These are phyloP conservation scores for Magallana ariakensis DNA, from an alignment of 1,140 invertebrate species.

Conservation along the genomic window DNA sequence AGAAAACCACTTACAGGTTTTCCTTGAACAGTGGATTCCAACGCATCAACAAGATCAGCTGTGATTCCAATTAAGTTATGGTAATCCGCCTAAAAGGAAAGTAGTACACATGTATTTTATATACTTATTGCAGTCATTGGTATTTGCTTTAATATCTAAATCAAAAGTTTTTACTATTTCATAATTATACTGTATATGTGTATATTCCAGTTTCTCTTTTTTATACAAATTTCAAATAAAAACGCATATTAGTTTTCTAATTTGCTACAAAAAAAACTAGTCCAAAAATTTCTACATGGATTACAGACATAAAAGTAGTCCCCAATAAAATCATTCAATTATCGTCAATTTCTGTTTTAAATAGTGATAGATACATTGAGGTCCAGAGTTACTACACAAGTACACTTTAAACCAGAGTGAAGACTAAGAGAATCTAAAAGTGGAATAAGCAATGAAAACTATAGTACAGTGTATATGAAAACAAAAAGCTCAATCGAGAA, in stretches of 20 bases:
- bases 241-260: not conserved
- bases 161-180: not conserved
- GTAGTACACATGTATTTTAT: not conserved
- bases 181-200: not conserved
- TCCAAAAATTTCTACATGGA: too few relatives aligned
- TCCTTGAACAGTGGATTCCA: constrained; percentile 83
- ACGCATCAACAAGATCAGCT: constrained; percentile 82
- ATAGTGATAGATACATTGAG: too few relatives aligned
- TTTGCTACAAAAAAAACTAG: not conserved
- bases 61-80: constrained; percentile 82
- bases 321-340: too few relatives aligned
- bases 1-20: constrained; percentile 79
- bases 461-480: too few relatives aligned
- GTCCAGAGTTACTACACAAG: too few relatives aligned
- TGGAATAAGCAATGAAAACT: too few relatives aligned
- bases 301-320: too few relatives aligned
- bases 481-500: too few relatives aligned
- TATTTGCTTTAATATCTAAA: too few relatives aligned
- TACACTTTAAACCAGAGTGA: too few relatives aligned
- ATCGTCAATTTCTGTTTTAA: too few relatives aligned
- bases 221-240: not conserved
- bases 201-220: not conserved
- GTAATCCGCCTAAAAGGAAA: constrained; percentile 79
- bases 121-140: not conserved
- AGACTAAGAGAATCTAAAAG: too few relatives aligned